phyloP scores from a whole-genome alignment of 2,888 invertebrate genomes.

The Tipula unca region DNA sequence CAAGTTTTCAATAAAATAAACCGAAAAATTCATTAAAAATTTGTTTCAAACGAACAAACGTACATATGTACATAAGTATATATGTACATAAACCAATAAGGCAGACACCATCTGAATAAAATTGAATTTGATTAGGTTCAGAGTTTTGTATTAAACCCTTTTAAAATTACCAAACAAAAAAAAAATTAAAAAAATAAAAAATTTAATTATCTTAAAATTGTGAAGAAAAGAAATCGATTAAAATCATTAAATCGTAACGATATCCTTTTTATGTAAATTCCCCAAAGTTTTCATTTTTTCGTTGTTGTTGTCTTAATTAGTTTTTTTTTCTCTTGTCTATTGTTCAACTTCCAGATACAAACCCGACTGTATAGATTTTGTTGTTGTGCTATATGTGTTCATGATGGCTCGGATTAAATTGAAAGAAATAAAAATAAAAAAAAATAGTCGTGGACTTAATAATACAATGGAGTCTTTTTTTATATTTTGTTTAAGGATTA shows the following conservation, averaged over 20 bases:
- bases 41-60: background rate
- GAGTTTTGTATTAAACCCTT: background rate
- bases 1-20: background rate
- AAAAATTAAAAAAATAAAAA: background rate
- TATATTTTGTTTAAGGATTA: background rate
- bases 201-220: background rate
- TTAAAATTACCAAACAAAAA: no score
- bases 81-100: background rate
- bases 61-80: background rate
- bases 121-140: conserved; percentile 8
- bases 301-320: background rate
- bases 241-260: background rate
- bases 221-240: conserved; percentile 8
- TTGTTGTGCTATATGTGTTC: no score
- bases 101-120: background rate
- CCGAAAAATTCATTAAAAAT: conserved; percentile 1
- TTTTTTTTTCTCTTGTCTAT: background rate
- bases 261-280: conserved; percentile 8
- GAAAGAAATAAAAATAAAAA: background rate
- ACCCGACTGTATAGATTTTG: background rate
- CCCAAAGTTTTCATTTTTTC: background rate
- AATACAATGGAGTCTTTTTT: background rate
- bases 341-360: background rate
- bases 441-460: background rate
- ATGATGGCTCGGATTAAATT: background rate